Conservation (phyloP, 2,797 vertebrate genomes). For the Lepus townsendii region DNA sequence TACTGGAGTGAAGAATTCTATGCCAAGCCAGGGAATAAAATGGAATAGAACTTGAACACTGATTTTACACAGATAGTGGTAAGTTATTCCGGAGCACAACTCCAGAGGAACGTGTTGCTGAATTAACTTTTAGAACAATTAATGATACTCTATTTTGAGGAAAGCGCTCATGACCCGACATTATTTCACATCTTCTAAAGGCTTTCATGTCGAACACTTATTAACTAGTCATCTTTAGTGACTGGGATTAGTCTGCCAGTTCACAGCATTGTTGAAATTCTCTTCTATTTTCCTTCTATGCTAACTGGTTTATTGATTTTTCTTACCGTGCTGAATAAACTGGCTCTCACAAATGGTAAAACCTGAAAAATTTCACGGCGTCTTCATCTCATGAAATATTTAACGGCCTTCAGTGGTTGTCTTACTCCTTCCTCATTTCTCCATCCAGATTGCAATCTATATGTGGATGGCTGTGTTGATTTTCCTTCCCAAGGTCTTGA, state of each 20-base stretch:
- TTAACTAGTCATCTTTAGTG: not conserved
- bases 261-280: slow-evolving; percentile 29
- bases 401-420: not conserved
- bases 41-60: not conserved
- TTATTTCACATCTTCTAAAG: not conserved
- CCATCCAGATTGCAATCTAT: not conserved
- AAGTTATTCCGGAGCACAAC: not conserved
- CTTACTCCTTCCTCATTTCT: not conserved
- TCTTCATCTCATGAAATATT: slow-evolving; percentile 5
- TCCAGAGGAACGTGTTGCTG: not conserved
- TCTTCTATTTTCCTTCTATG: slow-evolving; percentile 34
- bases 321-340: not conserved
- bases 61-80: not conserved
- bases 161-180: not conserved
- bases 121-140: slow-evolving; percentile 31
- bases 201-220: not conserved
- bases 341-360: slow-evolving; percentile 36
- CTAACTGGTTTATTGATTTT: slow-evolving; percentile 25
- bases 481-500: not conserved
- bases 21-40: not conserved
- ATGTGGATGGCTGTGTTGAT: not conserved
- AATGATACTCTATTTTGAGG: not conserved
- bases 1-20: not conserved
- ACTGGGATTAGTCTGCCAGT: not conserved
- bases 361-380: not conserved